phyloP scores from a whole-genome alignment of 2,113 vertebrate species.

The Lepus europaeus region DNA sequence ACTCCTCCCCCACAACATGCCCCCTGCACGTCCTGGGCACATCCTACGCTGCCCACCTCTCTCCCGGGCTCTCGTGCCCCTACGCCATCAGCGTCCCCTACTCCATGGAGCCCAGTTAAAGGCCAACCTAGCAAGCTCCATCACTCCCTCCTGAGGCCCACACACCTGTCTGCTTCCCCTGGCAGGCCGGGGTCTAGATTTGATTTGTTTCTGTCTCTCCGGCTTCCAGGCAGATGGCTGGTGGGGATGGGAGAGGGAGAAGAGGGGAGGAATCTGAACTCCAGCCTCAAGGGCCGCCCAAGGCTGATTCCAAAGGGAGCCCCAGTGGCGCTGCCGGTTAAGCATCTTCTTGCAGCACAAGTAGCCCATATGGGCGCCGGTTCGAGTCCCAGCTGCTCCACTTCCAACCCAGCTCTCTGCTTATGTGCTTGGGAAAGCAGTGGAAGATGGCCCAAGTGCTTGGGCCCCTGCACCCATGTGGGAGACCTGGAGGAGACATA shows the following conservation, averaged over 20 bases:
- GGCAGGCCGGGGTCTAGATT: neutral
- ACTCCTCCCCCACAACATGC: neutral
- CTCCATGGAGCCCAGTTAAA: neutral
- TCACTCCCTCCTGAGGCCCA: neutral
- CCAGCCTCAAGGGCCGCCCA: neutral
- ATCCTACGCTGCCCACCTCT: neutral
- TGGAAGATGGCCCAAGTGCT: no score
- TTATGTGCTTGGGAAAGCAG: no score
- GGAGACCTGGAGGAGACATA: no score
- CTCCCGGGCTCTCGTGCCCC: neutral
- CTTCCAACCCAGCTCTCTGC: no score
- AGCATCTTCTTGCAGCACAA: no score
- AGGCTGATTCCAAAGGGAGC: neutral
- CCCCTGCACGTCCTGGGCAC: no score
- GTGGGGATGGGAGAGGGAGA: no score
- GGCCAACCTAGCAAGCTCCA: no score
- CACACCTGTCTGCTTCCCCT: neutral
- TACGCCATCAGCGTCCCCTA: neutral
- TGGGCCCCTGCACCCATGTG: no score
- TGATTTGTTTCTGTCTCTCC: neutral
- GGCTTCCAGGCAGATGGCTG: neutral
- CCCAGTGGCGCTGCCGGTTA: no score
- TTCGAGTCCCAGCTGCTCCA: no score
- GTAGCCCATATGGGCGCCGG: no score
- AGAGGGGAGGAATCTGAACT: neutral